Evolutionary conservation across 2,113 vertebrate species (phyloP).

Genomic region (Zingel zingel): DNA sequence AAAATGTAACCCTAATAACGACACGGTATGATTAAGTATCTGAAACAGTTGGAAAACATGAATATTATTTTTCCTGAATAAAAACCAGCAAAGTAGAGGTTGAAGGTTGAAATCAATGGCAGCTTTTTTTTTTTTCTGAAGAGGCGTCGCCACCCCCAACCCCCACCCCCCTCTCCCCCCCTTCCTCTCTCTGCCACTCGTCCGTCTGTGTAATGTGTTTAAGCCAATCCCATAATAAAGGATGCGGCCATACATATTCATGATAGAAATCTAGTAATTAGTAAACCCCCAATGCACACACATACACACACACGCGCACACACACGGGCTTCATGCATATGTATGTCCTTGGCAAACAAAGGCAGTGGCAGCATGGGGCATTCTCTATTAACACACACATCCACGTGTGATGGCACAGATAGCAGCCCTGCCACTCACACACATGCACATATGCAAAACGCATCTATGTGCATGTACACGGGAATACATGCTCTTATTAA

Average conservation of each 20-base stretch:
- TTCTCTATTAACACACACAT: slow-evolving; percentile 87
- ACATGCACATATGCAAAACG: slow-evolving; percentile 44
- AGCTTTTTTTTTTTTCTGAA: slow-evolving; percentile 49
- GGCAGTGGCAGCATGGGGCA: slow-evolving; percentile 82
- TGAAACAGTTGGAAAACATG: slow-evolving; percentile 18
- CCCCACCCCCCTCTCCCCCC: slow-evolving; percentile 47
- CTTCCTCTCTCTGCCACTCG: slow-evolving; percentile 73
- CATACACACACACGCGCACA: slow-evolving; percentile 40
- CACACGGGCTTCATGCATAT: slow-evolving; percentile 85
- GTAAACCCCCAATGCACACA: slow-evolving; percentile 75
- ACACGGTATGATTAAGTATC: background rate
- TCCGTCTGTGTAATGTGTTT: slow-evolving; percentile 82
- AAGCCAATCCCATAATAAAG: slow-evolving; percentile 87
- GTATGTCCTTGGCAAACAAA: slow-evolving; percentile 88
- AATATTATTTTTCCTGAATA: slow-evolving; percentile 49
- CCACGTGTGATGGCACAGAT: slow-evolving; percentile 85
- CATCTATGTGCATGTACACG: slow-evolving; percentile 35
- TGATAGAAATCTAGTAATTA: slow-evolving; percentile 89
- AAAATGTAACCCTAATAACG: background rate
- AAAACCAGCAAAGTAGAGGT: slow-evolving; percentile 48
- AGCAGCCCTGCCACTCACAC: slow-evolving; percentile 76
- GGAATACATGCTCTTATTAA: slow-evolving; percentile 15
- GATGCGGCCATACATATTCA: slow-evolving; percentile 89
- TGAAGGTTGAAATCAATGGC: slow-evolving; percentile 48
- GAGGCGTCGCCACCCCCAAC: slow-evolving; percentile 64